These are phyloP conservation scores for Clarias platycephalus DNA, from an alignment of 2,797 vertebrate genomes.

Conservation along the genomic window DNA sequence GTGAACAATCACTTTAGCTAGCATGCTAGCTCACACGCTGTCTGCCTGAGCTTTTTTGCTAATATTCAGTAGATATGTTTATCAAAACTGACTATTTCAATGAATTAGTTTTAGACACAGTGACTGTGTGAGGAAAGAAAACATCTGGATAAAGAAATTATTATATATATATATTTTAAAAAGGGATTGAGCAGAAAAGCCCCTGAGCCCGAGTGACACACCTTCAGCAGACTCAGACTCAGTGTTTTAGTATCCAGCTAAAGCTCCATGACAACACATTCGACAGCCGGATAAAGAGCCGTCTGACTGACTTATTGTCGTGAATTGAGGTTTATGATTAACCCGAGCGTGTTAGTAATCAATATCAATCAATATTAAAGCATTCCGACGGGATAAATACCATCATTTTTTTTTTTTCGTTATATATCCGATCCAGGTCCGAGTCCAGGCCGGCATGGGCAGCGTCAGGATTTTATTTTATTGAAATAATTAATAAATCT, in stretches of 20 bases:
- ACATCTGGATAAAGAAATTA: too few species aligned
- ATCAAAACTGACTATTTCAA: too few species aligned
- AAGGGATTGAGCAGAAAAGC: background rate
- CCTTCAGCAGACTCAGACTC: constrained; percentile 14
- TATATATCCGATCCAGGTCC: background rate
- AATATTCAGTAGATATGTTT: too few species aligned
- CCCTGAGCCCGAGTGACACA: constrained; percentile 13
- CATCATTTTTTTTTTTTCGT: constrained; percentile 60
- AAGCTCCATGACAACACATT: constrained; percentile 22
- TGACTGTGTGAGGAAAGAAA: background rate
- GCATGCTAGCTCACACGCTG: background rate
- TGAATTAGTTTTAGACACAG: background rate
- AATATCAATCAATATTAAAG: constrained; percentile 15
- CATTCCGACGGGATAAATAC: constrained; percentile 67
- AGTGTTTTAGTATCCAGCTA: background rate
- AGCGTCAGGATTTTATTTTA: background rate
- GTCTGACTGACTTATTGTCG: background rate
- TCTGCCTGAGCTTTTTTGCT: background rate
- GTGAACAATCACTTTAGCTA: constrained; percentile 39
- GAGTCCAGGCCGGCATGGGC: background rate
- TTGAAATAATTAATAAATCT: background rate
- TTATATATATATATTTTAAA: background rate
- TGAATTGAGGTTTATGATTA: background rate
- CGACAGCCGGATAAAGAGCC: background rate
- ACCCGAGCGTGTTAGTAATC: too few species aligned